A percentile compares a stretch with the other conserved stretches of the same genome.
phyloP scores from a whole-genome alignment of 2,888 invertebrate species.

The Pteria penguin region DNA sequence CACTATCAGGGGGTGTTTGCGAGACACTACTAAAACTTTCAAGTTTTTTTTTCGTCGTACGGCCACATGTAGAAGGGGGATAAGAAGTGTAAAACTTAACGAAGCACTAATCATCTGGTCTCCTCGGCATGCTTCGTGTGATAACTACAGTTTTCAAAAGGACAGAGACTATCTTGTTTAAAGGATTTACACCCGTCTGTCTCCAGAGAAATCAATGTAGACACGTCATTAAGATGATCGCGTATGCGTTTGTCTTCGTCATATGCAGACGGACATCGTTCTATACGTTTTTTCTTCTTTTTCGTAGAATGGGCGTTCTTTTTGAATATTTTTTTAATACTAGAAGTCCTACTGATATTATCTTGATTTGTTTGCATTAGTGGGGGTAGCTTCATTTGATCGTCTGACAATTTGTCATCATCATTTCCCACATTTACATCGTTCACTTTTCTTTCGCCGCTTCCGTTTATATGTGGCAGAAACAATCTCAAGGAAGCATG shows the following conservation, averaged over 20 bases:
- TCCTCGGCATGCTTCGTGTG: too few relatives aligned
- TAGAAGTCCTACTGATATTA: conserved; percentile 2
- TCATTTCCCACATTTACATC: conserved; percentile 44
- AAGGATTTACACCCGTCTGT: conserved; percentile 40
- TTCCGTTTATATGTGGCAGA: conserved; percentile 54
- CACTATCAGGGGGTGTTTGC: too few relatives aligned
- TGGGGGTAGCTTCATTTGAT: conserved; percentile 28
- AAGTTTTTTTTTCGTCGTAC: too few relatives aligned
- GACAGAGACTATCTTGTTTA: conserved; percentile 52
- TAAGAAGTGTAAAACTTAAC: too few relatives aligned
- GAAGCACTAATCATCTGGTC: too few relatives aligned
- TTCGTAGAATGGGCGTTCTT: conserved; percentile 10
- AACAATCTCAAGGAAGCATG: conserved; percentile 60
- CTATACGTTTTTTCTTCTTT: conserved; percentile 46
- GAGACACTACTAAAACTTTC: too few relatives aligned
- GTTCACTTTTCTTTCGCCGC: background rate
- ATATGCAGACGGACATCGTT: conserved; percentile 33
- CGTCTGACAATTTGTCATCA: conserved; percentile 44
- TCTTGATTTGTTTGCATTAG: conserved; percentile 15
- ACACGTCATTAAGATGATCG: conserved; percentile 59
- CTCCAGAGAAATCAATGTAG: conserved; percentile 59
- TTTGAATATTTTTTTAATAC: conserved; percentile 34
- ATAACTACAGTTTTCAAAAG: conserved; percentile 58
- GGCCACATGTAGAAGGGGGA: too few relatives aligned
- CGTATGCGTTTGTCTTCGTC: conserved; percentile 48